A percentile compares a stretch with the other conserved stretches of the same genome.
phyloP scores from a whole-genome alignment of 2,888 invertebrate species.

The Eristalinus aeneus region DNA sequence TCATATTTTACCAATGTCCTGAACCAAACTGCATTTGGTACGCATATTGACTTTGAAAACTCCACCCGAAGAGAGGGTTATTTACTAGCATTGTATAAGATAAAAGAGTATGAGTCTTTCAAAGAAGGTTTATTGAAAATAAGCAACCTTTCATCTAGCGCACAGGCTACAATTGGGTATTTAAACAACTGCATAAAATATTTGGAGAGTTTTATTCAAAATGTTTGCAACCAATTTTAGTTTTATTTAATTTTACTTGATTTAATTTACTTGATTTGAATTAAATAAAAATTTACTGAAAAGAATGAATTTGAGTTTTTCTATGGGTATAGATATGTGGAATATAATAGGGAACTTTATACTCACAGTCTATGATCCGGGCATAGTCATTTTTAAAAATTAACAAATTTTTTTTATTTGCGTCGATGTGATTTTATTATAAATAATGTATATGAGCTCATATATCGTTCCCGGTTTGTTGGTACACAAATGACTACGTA shows the following conservation, averaged over 20 bases:
- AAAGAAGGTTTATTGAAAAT: conserved; percentile 72
- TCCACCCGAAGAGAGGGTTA: conserved; percentile 69
- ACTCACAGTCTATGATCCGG: too few species aligned
- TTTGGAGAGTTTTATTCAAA: conserved; percentile 72
- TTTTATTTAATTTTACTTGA: neutral
- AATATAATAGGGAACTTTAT: too few species aligned
- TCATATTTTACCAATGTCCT: conserved; percentile 78
- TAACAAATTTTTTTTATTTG: too few species aligned
- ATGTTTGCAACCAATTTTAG: neutral
- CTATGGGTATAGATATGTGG: too few species aligned
- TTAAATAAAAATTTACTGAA: neutral
- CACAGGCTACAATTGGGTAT: conserved; percentile 71
- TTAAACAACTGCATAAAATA: conserved; percentile 73
- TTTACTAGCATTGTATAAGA: conserved; percentile 75
- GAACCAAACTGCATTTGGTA: conserved; percentile 79
- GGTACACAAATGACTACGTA: too few species aligned
- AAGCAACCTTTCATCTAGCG: conserved; percentile 73
- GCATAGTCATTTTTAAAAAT: too few species aligned
- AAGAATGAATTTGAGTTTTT: too few species aligned
- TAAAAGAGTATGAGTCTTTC: conserved; percentile 75
- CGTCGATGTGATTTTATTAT: too few species aligned
- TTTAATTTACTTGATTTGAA: neutral
- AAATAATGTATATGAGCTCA: too few species aligned
- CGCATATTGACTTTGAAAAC: conserved; percentile 72
- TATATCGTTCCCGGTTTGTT: too few species aligned